phyloP scores from a whole-genome alignment of 2,113 vertebrate genomes.

The Spilogale gracilis region DNA sequence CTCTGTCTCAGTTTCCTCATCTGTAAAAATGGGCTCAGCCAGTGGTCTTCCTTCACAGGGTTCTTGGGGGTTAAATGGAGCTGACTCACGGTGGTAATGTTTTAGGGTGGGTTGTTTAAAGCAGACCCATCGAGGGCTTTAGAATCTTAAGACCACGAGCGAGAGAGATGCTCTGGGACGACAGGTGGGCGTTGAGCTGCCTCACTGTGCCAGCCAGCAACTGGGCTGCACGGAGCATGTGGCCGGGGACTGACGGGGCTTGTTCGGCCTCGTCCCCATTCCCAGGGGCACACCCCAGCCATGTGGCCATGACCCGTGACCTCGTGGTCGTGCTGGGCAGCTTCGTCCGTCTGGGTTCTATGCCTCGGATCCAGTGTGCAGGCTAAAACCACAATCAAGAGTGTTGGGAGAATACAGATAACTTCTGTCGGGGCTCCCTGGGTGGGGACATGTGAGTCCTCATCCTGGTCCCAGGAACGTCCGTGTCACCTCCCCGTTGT shows the following conservation, averaged over 20 bases:
- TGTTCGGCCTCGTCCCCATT: accelerated
- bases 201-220: accelerated
- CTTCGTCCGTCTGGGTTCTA: accelerated
- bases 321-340: neutral
- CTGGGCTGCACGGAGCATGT: accelerated
- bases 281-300: accelerated
- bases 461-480: neutral
- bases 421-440: neutral
- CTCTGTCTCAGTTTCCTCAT: neutral
- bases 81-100: neutral
- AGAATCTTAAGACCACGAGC: neutral
- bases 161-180: neutral
- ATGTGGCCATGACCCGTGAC: accelerated
- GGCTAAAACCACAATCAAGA: too few relatives aligned
- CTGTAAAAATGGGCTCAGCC: neutral
- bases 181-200: accelerated
- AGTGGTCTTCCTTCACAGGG: neutral
- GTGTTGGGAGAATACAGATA: too few relatives aligned
- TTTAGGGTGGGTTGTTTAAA: neutral
- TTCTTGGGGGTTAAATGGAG: neutral
- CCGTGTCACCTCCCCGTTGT: neutral
- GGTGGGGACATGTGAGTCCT: neutral
- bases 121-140: neutral
- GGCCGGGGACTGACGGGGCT: accelerated
- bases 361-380: neutral